These are phyloP conservation scores for Graphium colonna DNA, from an alignment of 2,888 invertebrate genomes.

Conservation along the genomic window DNA sequence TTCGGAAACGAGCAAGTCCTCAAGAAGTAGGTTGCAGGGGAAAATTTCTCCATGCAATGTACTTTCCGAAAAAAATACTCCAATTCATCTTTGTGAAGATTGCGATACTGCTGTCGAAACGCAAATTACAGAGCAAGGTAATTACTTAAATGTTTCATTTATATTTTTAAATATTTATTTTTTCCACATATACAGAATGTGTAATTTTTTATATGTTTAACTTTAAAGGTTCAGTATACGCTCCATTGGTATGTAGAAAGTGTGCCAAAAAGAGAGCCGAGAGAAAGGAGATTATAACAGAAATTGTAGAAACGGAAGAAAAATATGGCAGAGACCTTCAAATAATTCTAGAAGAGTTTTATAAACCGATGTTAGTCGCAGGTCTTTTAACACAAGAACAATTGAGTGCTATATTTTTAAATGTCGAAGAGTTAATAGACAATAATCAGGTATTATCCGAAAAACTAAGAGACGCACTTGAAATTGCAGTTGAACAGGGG, in stretches of 20 bases:
- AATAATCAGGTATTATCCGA: slow-evolving; percentile 92
- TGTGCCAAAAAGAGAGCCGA: slow-evolving; percentile 93
- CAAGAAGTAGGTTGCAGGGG: slow-evolving; percentile 86
- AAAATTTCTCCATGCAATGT: slow-evolving; percentile 73
- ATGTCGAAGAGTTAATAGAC: slow-evolving; percentile 94
- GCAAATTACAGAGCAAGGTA: slow-evolving; percentile 84
- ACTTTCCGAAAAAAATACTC: slow-evolving; percentile 78
- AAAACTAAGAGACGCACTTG: slow-evolving; percentile 91
- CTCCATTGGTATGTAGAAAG: slow-evolving; percentile 91
- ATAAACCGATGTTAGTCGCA: slow-evolving; percentile 95
- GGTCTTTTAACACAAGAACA: slow-evolving; percentile 95
- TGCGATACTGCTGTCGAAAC: slow-evolving; percentile 91
- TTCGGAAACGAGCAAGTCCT: slow-evolving; percentile 93
- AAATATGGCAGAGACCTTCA: slow-evolving; percentile 96
- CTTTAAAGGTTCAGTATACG: slow-evolving; percentile 82
- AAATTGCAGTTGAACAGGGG: slow-evolving; percentile 90
- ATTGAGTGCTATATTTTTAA: slow-evolving; percentile 94
- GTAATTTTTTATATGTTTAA: slow-evolving; percentile 1
- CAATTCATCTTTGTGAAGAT: slow-evolving; percentile 89
- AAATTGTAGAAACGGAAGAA: slow-evolving; percentile 97
- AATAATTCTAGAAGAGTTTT: slow-evolving; percentile 95
- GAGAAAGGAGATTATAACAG: slow-evolving; percentile 95
- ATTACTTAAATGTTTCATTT: slow-evolving; percentile 7
- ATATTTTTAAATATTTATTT: not conserved
- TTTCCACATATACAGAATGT: no score